phyloP scores from a whole-genome alignment of 2,888 invertebrate genomes.

The Scrobipalpa atriplicella region DNA sequence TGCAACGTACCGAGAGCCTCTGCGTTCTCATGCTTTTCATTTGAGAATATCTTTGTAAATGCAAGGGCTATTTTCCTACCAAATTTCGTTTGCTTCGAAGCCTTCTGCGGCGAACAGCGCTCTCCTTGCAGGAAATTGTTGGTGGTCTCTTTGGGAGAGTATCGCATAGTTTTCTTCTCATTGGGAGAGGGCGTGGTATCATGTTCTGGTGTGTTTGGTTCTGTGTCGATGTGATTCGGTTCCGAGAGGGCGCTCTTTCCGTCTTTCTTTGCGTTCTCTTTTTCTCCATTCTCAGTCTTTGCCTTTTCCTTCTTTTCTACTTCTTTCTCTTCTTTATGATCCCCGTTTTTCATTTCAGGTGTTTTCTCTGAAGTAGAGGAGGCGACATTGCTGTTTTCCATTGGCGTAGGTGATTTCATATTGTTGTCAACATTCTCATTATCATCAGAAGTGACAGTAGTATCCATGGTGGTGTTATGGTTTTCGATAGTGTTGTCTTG shows the following conservation, averaged over 20 bases:
- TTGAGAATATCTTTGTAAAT: slow-evolving; percentile 45
- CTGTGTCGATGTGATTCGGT: slow-evolving; percentile 6
- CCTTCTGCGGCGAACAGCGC: slow-evolving; percentile 34
- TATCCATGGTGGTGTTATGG: slow-evolving; percentile 33
- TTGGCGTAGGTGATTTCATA: neutral
- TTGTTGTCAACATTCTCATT: neutral
- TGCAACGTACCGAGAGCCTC: slow-evolving; percentile 38
- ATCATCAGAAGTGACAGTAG: slow-evolving; percentile 15
- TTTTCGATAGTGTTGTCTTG: slow-evolving; percentile 44
- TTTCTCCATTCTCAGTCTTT: slow-evolving; percentile 27
- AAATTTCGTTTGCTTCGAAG: slow-evolving; percentile 54
- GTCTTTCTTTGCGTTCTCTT: neutral
- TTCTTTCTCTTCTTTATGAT: neutral
- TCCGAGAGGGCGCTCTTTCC: slow-evolving; percentile 26
- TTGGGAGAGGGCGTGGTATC: neutral
- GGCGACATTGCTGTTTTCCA: slow-evolving; percentile 17
- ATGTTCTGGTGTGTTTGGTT: neutral
- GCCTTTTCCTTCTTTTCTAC: neutral
- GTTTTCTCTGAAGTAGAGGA: slow-evolving; percentile 47
- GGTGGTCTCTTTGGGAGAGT: slow-evolving; percentile 43
- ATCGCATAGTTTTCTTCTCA: slow-evolving; percentile 10
- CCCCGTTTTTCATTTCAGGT: neutral
- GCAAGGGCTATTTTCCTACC: slow-evolving; percentile 58
- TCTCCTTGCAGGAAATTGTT: slow-evolving; percentile 50
- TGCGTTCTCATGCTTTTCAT: slow-evolving; percentile 34